Evolutionary conservation across 2,888 invertebrate genomes (phyloP), one percentile per base, ranked within the genome.

Genomic region (Xylophagus ater): DNA sequence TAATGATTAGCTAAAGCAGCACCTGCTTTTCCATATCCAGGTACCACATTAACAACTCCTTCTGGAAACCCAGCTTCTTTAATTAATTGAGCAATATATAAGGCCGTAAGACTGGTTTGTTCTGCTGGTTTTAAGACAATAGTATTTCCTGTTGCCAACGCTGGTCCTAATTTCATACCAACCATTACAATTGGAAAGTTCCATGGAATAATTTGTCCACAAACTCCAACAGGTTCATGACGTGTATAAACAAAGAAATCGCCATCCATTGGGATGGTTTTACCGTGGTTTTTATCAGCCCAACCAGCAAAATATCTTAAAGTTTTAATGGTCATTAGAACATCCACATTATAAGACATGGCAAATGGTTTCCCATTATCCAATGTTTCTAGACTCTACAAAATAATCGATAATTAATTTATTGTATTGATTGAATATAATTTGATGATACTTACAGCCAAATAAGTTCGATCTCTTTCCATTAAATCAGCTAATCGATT

Each of bases 181-280:
- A 86, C 80, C 94, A 97, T 96, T 52, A 96, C 61, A 45, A 87
- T 58, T 0, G 88, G 92, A 62, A 90, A 92, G 67, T 93, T 93
- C 92, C 92, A 93, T 0, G 93, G 92, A 47, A 89, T 88, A 45
- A 93, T 92, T 66, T 89, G 89, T 3, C 84, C 92, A 62, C 89
- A 90, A 2, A 93, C 87, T 8, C 93, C 93, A n/a, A 92, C 84
- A 1, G 93, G 92, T 58, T 93, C 92, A 47, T 86, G 87, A 2
- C 86, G 72, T 0, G 88, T 88, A 60, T 90, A 92, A 0, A 79
- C 75, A 54, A 89, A 75, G 64, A 74, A 82, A 29, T 78, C 73
- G 2, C 93, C 93, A 56, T 87, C 87, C 49, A 76, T 68, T 4
- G 87, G 83, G 43, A 87, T 73, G 10, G 81, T 81, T 52, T 69